phyloP scores from a whole-genome alignment of 2,888 invertebrate genomes.

The Leptinotarsa peninsularis region DNA sequence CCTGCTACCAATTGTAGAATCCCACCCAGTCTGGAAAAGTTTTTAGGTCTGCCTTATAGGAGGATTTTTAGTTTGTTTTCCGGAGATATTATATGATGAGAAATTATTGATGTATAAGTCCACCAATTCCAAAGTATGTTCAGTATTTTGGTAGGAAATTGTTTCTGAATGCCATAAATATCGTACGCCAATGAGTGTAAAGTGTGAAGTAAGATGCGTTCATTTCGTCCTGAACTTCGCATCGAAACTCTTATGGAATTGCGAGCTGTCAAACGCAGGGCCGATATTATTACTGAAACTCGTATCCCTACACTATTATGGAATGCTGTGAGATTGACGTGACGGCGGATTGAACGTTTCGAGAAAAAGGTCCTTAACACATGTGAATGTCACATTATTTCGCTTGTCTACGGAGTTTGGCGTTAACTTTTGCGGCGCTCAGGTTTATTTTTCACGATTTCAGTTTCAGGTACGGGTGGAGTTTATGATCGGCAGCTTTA shows the following conservation, averaged over 20 bases:
- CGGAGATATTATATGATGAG: too few species aligned
- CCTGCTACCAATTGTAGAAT: too few species aligned
- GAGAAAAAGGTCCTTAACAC: slow-evolving; percentile 26
- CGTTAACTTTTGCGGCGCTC: neutral
- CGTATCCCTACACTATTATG: slow-evolving; percentile 29
- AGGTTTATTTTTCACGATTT: slow-evolving; percentile 10
- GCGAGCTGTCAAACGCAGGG: slow-evolving; percentile 32
- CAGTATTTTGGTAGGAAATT: neutral
- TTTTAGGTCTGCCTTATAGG: too few species aligned
- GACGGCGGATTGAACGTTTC: slow-evolving; percentile 31
- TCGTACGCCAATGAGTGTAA: slow-evolving; percentile 1
- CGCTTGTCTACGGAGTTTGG: slow-evolving; percentile 10
- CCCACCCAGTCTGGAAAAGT: too few species aligned
- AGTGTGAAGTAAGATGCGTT: slow-evolving; percentile 23
- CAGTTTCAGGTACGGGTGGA: neutral
- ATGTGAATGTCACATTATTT: slow-evolving; percentile 31
- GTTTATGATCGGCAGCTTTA: neutral
- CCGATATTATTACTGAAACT: slow-evolving; percentile 33
- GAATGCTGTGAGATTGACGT: slow-evolving; percentile 33
- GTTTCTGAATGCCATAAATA: neutral
- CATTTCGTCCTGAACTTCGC: slow-evolving; percentile 25
- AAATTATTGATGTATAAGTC: too few species aligned
- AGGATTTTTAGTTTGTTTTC: too few species aligned
- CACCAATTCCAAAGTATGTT: too few species aligned
- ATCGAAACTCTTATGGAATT: slow-evolving; percentile 25